Conservation (phyloP, 2,113 vertebrate genomes). For the Malurus alboscapulatus region DNA sequence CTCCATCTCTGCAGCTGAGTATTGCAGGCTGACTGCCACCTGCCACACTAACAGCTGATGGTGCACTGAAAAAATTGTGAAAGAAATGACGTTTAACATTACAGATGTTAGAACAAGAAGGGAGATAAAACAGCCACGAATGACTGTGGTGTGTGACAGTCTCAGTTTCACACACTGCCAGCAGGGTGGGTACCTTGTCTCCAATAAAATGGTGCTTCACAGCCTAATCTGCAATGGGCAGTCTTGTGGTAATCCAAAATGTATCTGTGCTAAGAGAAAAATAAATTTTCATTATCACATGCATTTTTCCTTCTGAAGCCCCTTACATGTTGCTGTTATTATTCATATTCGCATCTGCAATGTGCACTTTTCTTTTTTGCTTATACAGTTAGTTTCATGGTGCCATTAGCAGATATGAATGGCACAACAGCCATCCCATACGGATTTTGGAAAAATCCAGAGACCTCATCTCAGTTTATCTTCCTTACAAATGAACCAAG, state of each 20-base stretch:
- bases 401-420: neutral
- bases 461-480: neutral
- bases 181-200: neutral
- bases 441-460: neutral
- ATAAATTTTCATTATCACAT: neutral
- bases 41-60: neutral
- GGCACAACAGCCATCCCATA: neutral
- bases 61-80: neutral
- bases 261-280: neutral
- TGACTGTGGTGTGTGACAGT: neutral
- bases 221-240: neutral
- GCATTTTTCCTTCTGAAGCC: neutral
- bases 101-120: neutral
- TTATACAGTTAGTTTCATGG: neutral
- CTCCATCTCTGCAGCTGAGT: neutral
- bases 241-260: neutral
- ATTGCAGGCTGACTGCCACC: neutral
- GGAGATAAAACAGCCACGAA: neutral
- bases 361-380: neutral
- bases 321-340: neutral
- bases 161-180: neutral
- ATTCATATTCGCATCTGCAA: neutral
- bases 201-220: neutral
- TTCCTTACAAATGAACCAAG: neutral
- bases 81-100: neutral